Evolutionary conservation across 2,113 vertebrate species (phyloP).

Genomic region (Laticauda laticaudata): DNA sequence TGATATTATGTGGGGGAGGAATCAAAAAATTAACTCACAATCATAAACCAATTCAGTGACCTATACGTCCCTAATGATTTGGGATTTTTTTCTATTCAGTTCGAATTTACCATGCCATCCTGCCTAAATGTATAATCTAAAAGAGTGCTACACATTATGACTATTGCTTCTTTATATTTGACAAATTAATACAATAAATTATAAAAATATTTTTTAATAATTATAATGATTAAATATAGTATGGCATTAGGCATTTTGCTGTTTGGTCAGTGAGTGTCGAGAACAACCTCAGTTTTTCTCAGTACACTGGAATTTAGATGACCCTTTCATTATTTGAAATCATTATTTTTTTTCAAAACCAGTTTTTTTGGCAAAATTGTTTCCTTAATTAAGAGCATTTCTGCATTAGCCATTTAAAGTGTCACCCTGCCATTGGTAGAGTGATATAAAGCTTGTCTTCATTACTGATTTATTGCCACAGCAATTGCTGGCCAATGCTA

Average conservation of each 20-base stretch:
- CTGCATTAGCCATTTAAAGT: background rate
- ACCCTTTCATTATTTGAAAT: background rate
- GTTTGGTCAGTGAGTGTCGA: background rate
- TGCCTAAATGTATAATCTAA: background rate
- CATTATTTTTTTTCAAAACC: background rate
- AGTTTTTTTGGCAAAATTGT: background rate
- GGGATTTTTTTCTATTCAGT: background rate
- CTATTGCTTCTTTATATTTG: background rate
- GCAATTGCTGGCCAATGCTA: background rate
- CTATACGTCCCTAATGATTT: background rate
- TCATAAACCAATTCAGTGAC: background rate
- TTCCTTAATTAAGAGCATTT: background rate
- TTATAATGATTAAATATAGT: background rate
- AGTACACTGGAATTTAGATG: background rate
- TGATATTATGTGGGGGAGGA: background rate
- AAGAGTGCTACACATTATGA: background rate
- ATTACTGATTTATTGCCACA: background rate
- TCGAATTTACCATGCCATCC: background rate
- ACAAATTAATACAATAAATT: background rate
- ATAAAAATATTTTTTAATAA: background rate
- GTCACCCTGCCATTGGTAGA: background rate
- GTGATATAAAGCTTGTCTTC: background rate
- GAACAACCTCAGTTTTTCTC: background rate
- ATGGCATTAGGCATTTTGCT: background rate
- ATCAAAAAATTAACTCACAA: background rate